Percentiles rank a stretch among this genome's conserved stretches.
Evolutionary conservation across 1,140 invertebrate species (phyloP).

Genomic region (Physella acuta): DNA sequence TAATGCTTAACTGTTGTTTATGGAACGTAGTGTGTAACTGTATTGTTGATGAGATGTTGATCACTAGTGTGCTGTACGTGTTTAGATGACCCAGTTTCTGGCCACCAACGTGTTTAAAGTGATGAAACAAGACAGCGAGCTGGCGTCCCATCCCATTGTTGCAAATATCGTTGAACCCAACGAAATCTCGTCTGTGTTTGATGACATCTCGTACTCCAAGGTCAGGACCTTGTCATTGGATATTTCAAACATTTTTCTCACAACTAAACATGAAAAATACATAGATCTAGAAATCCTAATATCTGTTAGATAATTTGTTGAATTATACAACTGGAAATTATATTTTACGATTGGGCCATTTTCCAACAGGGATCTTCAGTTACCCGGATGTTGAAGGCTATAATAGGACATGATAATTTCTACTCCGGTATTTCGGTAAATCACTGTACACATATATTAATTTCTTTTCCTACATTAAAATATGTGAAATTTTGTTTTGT

Average conservation of each 20-base stretch:
- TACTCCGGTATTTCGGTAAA: background rate
- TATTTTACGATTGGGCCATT: background rate
- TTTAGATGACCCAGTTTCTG: constrained; percentile 3
- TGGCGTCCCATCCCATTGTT: constrained; percentile 7
- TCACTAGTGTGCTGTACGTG: too few species aligned
- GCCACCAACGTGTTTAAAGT: background rate
- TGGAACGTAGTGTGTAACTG: too few species aligned
- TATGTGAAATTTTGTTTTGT: too few species aligned
- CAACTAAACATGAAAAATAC: too few species aligned
- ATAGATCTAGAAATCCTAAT: too few species aligned
- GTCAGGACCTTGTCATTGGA: background rate
- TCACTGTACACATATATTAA: background rate
- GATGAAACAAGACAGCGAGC: constrained; percentile 1
- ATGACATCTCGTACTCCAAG: constrained; percentile 21
- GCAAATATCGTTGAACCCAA: background rate
- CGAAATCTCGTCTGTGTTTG: constrained; percentile 14
- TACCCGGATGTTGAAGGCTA: background rate
- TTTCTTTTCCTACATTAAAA: too few species aligned
- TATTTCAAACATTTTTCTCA: too few species aligned
- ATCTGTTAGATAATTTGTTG: too few species aligned
- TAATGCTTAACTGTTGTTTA: too few species aligned
- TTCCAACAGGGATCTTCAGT: background rate
- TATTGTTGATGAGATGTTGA: too few species aligned
- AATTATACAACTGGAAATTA: too few species aligned
- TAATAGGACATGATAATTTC: background rate